Percentiles rank a stretch among this genome's conserved stretches.
Evolutionary conservation across 2,797 vertebrate genomes (phyloP).

Genomic region (Poecilia velifera): DNA sequence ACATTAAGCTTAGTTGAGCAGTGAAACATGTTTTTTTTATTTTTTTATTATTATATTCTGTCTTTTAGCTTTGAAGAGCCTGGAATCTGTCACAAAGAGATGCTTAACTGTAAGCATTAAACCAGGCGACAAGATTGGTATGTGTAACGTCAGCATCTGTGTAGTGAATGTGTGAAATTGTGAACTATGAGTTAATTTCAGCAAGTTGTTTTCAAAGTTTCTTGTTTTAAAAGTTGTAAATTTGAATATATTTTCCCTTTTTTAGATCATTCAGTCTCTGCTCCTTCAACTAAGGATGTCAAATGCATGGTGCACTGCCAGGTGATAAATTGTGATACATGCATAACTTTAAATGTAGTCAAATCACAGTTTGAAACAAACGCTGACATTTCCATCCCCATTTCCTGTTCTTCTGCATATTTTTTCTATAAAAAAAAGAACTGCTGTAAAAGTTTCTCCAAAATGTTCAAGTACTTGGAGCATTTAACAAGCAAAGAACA

Average conservation of each 20-base stretch:
- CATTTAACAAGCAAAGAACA: conserved; percentile 5
- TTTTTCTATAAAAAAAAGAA: conserved; percentile 27
- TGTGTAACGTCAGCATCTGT: conserved; percentile 11
- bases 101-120: conserved; percentile 36
- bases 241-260: background rate
- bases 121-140: conserved; percentile 59
- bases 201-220: background rate
- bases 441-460: background rate
- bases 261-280: background rate
- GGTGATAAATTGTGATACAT: conserved; percentile 35
- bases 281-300: too few relatives aligned
- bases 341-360: background rate
- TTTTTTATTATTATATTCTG: background rate
- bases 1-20: background rate
- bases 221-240: background rate
- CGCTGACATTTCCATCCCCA: background rate
- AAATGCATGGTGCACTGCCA: conserved; percentile 36
- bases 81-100: conserved; percentile 47
- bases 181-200: background rate
- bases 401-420: background rate
- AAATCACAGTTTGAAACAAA: background rate
- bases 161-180: background rate
- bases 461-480: accelerated
- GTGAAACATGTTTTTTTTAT: background rate
- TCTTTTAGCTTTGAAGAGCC: conserved; percentile 51